These are phyloP conservation scores for Siphonodentalium dalli DNA, from an alignment of 2,888 invertebrate species.

Conservation along the genomic window DNA sequence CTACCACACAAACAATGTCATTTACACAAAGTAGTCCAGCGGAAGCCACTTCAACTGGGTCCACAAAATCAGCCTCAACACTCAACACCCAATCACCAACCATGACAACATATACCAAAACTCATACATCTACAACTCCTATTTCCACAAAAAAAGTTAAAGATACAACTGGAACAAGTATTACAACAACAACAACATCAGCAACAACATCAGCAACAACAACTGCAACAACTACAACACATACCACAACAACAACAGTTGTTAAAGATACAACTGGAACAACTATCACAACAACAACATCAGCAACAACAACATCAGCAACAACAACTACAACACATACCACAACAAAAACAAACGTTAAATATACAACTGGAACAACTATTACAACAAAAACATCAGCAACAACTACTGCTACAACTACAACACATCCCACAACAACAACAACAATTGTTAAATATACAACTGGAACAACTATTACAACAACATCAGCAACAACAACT, in stretches of 20 bases:
- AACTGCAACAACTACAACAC: background rate
- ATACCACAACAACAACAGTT: background rate
- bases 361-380: background rate
- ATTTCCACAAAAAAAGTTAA: background rate
- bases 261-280: background rate
- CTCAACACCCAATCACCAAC: too few relatives aligned
- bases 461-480: background rate
- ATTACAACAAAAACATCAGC: background rate
- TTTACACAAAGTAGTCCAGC: too few relatives aligned
- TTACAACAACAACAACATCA: background rate
- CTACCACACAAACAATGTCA: too few relatives aligned
- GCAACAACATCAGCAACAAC: background rate
- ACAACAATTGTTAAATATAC: background rate
- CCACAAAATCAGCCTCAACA: too few relatives aligned
- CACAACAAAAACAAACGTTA: background rate
- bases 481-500: background rate
- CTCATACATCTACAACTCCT: background rate
- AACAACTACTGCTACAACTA: slow-evolving; percentile 1
- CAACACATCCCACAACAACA: too few relatives aligned
- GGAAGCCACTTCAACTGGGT: too few relatives aligned
- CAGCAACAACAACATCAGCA: background rate
- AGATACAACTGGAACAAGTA: background rate
- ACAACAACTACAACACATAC: slow-evolving; percentile 1
- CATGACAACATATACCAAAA: background rate
- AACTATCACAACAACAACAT: background rate